Percentiles rank a stretch among this genome's conserved stretches.
Conservation (phyloP, 2,888 invertebrate genomes). For the Ecliptopera silaceata region DNA sequence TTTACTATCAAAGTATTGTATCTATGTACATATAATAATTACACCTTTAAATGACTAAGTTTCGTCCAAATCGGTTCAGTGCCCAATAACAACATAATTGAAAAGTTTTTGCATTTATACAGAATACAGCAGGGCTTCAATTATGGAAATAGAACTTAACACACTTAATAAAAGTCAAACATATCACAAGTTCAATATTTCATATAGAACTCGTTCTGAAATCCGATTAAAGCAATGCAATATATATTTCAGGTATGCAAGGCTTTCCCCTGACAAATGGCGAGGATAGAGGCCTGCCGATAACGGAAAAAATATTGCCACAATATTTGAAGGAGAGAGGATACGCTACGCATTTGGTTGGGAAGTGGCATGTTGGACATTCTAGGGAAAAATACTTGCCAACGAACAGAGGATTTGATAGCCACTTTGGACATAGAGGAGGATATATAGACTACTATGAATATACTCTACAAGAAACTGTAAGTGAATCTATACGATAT, state of each 20-base stretch:
- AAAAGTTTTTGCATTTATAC: too few relatives aligned
- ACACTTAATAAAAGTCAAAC: not conserved
- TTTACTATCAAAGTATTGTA: too few relatives aligned
- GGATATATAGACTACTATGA: slow-evolving; percentile 92
- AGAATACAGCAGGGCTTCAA: too few relatives aligned
- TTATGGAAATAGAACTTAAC: too few relatives aligned
- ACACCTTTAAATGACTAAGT: too few relatives aligned
- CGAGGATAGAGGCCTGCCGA: slow-evolving; percentile 70
- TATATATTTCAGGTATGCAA: slow-evolving; percentile 64
- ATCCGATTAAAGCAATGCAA: slow-evolving; percentile 23
- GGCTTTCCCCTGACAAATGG: slow-evolving; percentile 69
- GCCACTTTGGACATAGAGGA: slow-evolving; percentile 93
- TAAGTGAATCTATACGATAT: slow-evolving; percentile 40
- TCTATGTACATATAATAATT: too few relatives aligned
- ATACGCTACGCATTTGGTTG: slow-evolving; percentile 89
- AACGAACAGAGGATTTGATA: slow-evolving; percentile 89
- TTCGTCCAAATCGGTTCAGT: too few relatives aligned
- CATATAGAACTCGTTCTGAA: slow-evolving; percentile 16
- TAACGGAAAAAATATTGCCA: slow-evolving; percentile 79
- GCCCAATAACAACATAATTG: too few relatives aligned
- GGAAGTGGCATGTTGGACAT: slow-evolving; percentile 90
- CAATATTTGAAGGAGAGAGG: slow-evolving; percentile 86
- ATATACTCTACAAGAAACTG: slow-evolving; percentile 61
- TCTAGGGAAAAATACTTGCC: slow-evolving; percentile 84
- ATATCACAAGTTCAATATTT: slow-evolving; percentile 5